Evolutionary conservation across 2,797 vertebrate species (phyloP), one percentile per base, ranked within the genome.

Genomic region (Yasuhikotakia modesta): DNA sequence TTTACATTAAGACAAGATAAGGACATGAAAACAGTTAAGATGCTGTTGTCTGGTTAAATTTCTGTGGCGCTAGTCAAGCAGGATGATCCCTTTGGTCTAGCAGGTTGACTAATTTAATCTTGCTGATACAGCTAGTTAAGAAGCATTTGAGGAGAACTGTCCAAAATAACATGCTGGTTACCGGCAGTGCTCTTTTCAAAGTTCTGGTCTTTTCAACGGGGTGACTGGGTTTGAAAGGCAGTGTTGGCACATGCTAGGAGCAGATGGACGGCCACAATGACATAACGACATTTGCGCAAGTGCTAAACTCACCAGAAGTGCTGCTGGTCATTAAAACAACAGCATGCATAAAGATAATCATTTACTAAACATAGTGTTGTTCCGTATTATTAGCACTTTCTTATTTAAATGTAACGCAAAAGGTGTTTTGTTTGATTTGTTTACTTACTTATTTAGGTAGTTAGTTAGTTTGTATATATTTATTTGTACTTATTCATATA

Each of bases 191-290:
- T 50, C 16, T 50, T 50, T 50, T n/a, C 10, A 58, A 30, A 27
- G 70, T 63, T 58, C 21, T 70, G 63, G 11, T 50, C 67, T 64
- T 71, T 80, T 76, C 10, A 39, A 72, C 46, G 71, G 13, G 71
- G 61, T 78, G 70, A 75, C 35, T 67, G 43, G n/a, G 73, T 71
- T 53, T 35, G 52, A 60, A 35, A 55, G 27, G 30, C 8, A 30
- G 43, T 4, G 24, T 80, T 80, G 79, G 79, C 79, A 81, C 24
- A 17, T 57, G 30, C 5, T 2, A 50, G 43, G 27, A 32, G 24
- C 82, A 85, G 76, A 82, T 79, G 82, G 81, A 77, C 48, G 71
- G 69, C 48, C 76, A 82, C 82, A 64, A 58, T 81, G 79, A 81
- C 53, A 73, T 73, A 72, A 79, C 43, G 10, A 69, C 73, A 24